Evolutionary conservation across 2,113 vertebrate species (phyloP).

Genomic region (Bubo scandiacus): DNA sequence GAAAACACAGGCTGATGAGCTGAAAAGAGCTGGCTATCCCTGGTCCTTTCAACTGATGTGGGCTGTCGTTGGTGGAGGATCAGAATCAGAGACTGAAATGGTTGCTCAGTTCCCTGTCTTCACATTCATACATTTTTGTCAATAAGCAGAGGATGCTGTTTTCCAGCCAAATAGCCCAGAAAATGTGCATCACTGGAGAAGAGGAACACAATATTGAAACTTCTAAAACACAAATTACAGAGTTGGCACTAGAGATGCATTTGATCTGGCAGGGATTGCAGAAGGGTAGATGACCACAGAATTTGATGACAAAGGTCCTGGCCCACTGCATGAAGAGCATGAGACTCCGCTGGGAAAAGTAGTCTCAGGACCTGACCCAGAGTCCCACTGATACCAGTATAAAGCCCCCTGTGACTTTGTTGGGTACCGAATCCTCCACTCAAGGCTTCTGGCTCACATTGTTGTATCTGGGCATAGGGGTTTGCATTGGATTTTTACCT

Average conservation of each 20-base stretch:
- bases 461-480: neutral
- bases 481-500: neutral
- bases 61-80: neutral
- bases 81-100: neutral
- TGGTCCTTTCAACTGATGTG: neutral
- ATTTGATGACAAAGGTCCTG: neutral
- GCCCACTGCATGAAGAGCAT: neutral
- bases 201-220: neutral
- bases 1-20: neutral
- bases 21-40: neutral
- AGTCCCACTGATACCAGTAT: neutral
- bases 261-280: neutral
- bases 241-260: neutral
- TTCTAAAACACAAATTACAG: neutral
- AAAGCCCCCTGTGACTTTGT: fast-evolving
- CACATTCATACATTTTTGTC: neutral
- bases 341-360: neutral
- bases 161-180: neutral
- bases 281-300: neutral
- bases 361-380: neutral
- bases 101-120: neutral
- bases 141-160: neutral
- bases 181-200: neutral
- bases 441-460: fast-evolving
- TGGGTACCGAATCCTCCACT: neutral